A percentile compares a stretch with the other conserved stretches of the same genome.
These are phyloP conservation scores for Anthophora plumipes DNA, from an alignment of 2,888 invertebrate genomes.

Conservation along the genomic window DNA sequence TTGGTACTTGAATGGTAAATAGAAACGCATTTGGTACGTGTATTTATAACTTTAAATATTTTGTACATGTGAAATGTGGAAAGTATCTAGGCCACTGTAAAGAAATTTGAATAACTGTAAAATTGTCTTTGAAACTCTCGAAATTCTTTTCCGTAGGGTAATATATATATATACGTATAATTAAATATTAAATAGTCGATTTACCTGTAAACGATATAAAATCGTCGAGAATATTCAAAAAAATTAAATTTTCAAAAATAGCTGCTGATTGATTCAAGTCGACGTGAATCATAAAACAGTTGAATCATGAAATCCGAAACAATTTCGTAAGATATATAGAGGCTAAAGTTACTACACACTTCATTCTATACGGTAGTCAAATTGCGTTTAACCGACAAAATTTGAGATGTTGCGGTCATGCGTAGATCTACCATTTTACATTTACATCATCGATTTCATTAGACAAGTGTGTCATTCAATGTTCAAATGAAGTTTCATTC, in stretches of 20 bases:
- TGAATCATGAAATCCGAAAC: constrained; percentile 6
- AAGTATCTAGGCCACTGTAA: constrained; percentile 1
- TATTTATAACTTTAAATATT: not conserved
- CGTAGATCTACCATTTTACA: not conserved
- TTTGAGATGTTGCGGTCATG: constrained; percentile 8
- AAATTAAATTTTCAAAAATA: too few relatives aligned
- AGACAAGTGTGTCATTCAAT: not conserved
- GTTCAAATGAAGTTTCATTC: not conserved
- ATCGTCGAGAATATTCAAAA: too few relatives aligned
- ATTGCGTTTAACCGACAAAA: constrained; percentile 6
- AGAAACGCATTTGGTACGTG: not conserved
- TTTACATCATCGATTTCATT: constrained; percentile 10
- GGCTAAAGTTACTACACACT: not conserved
- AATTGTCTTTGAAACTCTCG: not conserved
- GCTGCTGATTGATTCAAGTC: too few relatives aligned
- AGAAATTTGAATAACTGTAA: not conserved
- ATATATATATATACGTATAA: too few relatives aligned
- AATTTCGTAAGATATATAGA: not conserved
- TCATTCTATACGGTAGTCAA: constrained; percentile 1
- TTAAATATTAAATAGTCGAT: too few relatives aligned
- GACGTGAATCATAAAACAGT: too few relatives aligned
- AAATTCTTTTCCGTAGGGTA: not conserved
- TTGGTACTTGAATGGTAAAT: not conserved
- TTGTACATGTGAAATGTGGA: not conserved
- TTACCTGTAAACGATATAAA: too few relatives aligned